Percentiles rank a stretch among this genome's conserved stretches.
Conservation (phyloP, 2,797 vertebrate species). For the Coccyzus lansbergi region DNA sequence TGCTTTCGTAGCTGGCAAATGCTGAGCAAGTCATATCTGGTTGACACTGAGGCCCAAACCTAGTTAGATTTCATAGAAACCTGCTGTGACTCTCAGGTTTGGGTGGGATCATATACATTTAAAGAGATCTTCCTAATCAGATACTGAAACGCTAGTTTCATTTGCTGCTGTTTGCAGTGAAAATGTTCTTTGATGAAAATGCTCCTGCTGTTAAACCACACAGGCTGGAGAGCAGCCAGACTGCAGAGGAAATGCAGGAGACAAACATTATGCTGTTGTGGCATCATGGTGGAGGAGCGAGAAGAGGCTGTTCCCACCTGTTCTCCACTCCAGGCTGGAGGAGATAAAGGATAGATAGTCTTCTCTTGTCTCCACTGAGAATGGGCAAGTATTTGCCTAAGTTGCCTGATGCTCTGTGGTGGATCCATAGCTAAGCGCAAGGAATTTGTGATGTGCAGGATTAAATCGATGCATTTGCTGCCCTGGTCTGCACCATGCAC, state of each 20-base stretch:
- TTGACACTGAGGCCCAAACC: neutral
- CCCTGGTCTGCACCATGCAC: neutral
- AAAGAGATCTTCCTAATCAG: neutral
- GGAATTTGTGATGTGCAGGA: neutral
- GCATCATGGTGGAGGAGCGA: neutral
- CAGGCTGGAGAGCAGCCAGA: neutral
- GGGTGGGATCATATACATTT: neutral
- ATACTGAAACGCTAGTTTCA: neutral
- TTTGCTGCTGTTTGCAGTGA: neutral
- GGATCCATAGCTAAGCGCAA: neutral
- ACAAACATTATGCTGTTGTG: neutral
- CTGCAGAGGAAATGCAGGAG: neutral
- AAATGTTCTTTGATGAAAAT: neutral
- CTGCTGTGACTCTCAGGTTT: neutral
- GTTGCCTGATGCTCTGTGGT: neutral
- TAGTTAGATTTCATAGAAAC: neutral
- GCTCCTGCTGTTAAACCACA: neutral
- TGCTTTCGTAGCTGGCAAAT: conserved; percentile 59
- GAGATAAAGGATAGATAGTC: neutral
- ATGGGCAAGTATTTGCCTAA: neutral
- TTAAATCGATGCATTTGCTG: neutral
- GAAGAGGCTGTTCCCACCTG: neutral
- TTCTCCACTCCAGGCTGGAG: neutral
- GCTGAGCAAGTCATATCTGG: neutral
- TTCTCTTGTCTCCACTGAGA: neutral